Conservation (phyloP, 2,797 vertebrate genomes). For the Diplodus sargus region DNA sequence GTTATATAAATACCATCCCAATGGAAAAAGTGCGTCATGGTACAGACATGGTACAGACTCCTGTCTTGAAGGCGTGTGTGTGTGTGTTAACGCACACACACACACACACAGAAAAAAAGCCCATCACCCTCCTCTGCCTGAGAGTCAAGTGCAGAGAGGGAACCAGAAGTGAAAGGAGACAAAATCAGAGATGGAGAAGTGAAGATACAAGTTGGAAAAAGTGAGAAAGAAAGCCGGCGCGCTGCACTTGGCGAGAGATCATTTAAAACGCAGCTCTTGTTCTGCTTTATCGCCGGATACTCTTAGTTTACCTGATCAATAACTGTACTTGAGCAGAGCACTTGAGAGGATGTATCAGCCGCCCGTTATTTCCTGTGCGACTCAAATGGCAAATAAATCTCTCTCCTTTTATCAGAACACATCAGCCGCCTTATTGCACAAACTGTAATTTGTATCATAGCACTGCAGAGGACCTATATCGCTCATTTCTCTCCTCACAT, state of each 20-base stretch:
- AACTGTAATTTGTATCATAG: not conserved
- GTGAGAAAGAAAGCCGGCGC: not conserved
- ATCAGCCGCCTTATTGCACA: not conserved
- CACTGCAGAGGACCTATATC: too few species aligned
- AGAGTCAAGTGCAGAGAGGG: slow-evolving; percentile 59
- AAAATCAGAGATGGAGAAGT: slow-evolving; percentile 3
- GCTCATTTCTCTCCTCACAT: not conserved
- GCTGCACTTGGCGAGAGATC: not conserved
- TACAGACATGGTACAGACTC: slow-evolving; percentile 82
- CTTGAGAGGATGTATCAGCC: not conserved
- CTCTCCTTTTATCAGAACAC: slow-evolving; percentile 14
- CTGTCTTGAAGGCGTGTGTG: slow-evolving; percentile 62
- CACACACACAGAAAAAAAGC: slow-evolving; percentile 34
- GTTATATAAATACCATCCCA: slow-evolving; percentile 85
- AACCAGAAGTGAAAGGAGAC: not conserved
- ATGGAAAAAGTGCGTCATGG: slow-evolving; percentile 85
- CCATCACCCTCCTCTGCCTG: slow-evolving; percentile 29
- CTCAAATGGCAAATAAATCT: not conserved
- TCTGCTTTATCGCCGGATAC: not conserved
- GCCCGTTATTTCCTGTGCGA: not conserved
- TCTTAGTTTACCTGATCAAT: not conserved
- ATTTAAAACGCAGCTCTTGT: not conserved
- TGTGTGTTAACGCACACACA: not conserved
- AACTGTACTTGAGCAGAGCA: not conserved
- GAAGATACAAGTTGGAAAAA: slow-evolving; percentile 20